Conservation (phyloP, 2,113 vertebrate species). For the Phrynosoma blainvillii region DNA sequence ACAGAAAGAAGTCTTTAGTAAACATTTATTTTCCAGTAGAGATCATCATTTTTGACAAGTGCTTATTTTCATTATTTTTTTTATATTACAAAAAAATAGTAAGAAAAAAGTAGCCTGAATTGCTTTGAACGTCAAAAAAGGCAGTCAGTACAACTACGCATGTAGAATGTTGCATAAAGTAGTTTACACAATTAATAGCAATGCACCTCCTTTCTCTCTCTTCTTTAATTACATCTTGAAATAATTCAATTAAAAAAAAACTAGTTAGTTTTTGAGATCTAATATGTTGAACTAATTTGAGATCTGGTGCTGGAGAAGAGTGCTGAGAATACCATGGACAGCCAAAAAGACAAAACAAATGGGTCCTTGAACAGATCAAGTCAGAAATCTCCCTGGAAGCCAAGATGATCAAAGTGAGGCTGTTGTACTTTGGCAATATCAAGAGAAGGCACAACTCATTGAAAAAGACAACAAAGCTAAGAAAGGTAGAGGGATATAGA, state of each 20-base stretch:
- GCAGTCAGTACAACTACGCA: slow-evolving; percentile 31
- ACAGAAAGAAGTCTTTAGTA: slow-evolving; percentile 63
- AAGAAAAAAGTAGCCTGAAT: slow-evolving; percentile 48
- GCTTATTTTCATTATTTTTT: slow-evolving; percentile 72
- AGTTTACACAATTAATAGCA: slow-evolving; percentile 1
- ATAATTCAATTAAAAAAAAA: fast-evolving
- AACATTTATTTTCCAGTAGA: slow-evolving; percentile 70
- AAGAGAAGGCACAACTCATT: too few relatives aligned
- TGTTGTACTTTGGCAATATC: too few relatives aligned
- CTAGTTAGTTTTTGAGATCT: background rate
- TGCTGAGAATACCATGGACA: too few relatives aligned
- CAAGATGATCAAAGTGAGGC: too few relatives aligned
- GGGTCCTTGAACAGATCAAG: too few relatives aligned
- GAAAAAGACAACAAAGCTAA: too few relatives aligned
- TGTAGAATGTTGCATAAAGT: slow-evolving; percentile 5
- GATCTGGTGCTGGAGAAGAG: too few relatives aligned
- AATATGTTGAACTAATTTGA: background rate
- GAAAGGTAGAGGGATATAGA: too few relatives aligned
- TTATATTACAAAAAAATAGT: slow-evolving; percentile 55
- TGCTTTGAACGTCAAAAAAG: slow-evolving; percentile 62
- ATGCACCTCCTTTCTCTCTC: background rate
- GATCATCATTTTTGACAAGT: slow-evolving; percentile 74
- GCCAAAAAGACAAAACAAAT: too few relatives aligned
- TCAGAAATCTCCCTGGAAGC: too few relatives aligned
- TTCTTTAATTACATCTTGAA: background rate